Percentiles rank a stretch among this genome's conserved stretches.
Conservation (phyloP, 2,888 invertebrate genomes). For the Lycia hirtaria region DNA sequence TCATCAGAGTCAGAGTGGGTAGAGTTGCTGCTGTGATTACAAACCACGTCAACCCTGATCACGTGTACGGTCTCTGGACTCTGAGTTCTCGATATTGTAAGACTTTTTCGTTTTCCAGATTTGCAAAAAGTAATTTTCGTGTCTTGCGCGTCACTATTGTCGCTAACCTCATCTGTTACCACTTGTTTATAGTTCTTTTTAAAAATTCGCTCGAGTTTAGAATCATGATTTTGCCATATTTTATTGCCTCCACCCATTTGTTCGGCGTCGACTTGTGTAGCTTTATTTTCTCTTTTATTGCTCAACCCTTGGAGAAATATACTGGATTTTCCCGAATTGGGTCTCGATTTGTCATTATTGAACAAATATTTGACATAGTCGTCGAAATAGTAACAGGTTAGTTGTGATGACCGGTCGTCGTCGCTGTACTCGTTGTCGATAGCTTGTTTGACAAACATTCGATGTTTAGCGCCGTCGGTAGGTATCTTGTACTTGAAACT, state of each 20-base stretch:
- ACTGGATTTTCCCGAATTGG: constrained; percentile 69
- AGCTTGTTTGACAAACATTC: constrained; percentile 77
- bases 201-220: constrained; percentile 43
- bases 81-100: constrained; percentile 75
- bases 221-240: constrained; percentile 45
- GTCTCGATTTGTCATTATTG: constrained; percentile 64
- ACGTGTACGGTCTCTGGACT: constrained; percentile 81
- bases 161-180: constrained; percentile 40
- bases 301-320: constrained; percentile 53
- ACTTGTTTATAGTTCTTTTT: constrained; percentile 41
- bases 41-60: constrained; percentile 80
- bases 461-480: constrained; percentile 59
- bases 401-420: constrained; percentile 62
- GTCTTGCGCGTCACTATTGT: constrained; percentile 48
- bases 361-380: constrained; percentile 73
- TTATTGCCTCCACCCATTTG: constrained; percentile 45
- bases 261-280: constrained; percentile 54
- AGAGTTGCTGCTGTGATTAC: constrained; percentile 60
- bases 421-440: constrained; percentile 54
- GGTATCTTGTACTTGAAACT: constrained; percentile 73
- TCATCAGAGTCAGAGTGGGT: constrained; percentile 60
- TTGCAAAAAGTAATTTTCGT: constrained; percentile 68
- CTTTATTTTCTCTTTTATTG: constrained; percentile 62
- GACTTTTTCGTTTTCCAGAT: constrained; percentile 71
- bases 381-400: constrained; percentile 68